A percentile compares a stretch with the other conserved stretches of the same genome.
phyloP scores from a whole-genome alignment of 2,113 vertebrate species.

The Euleptes europaea region DNA sequence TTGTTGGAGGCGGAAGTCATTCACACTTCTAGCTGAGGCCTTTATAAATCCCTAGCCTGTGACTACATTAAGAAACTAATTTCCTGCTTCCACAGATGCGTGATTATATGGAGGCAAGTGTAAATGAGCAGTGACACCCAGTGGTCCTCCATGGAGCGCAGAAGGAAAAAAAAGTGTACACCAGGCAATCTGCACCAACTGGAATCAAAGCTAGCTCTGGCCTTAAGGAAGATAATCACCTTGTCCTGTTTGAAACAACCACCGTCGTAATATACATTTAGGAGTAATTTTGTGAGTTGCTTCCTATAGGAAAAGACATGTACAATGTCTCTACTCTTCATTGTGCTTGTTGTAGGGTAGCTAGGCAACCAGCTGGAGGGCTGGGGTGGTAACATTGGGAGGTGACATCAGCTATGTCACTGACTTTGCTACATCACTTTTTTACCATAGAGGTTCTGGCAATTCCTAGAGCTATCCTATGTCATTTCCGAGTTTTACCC shows the following conservation, averaged over 20 bases:
- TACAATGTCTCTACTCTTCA: neutral
- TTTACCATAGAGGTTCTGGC: too few species aligned
- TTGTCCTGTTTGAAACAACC: neutral
- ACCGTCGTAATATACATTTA: neutral
- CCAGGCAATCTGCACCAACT: neutral
- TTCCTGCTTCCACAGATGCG: slow-evolving; percentile 31
- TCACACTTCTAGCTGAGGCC: slow-evolving; percentile 10
- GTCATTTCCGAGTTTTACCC: too few species aligned
- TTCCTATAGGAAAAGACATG: neutral
- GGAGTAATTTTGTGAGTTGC: neutral
- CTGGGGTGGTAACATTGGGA: too few species aligned
- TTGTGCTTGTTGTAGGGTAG: neutral
- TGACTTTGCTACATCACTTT: too few species aligned
- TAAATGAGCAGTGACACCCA: slow-evolving; percentile 19
- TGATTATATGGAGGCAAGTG: slow-evolving; percentile 3
- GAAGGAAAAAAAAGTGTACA: neutral
- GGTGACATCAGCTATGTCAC: too few species aligned
- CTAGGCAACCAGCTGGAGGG: too few species aligned
- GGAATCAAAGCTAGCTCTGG: neutral
- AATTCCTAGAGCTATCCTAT: too few species aligned
- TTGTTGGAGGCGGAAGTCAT: neutral
- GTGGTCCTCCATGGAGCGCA: neutral
- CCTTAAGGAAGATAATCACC: neutral
- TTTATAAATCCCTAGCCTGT: slow-evolving; percentile 27
- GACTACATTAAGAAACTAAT: slow-evolving; percentile 30